These are phyloP conservation scores for Protophormia terraenovae DNA, from an alignment of 2,888 invertebrate species.

Conservation along the genomic window DNA sequence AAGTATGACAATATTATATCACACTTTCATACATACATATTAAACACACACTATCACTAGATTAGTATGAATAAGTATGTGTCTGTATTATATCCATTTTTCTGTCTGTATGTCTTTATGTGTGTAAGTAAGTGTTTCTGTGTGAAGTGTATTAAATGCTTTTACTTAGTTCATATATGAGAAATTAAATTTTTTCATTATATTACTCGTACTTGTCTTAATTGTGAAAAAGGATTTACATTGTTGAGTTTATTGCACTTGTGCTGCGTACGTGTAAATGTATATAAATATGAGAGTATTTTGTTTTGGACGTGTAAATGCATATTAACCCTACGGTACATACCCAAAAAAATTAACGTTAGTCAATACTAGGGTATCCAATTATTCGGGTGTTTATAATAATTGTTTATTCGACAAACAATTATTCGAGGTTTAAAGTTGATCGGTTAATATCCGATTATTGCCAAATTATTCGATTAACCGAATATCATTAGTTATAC, in stretches of 20 bases:
- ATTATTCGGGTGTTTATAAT: no score
- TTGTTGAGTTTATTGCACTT: slow-evolving; percentile 10
- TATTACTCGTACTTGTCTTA: slow-evolving; percentile 13
- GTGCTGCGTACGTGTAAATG: background rate
- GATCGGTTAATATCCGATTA: no score
- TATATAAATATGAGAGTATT: background rate
- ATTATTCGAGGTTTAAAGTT: no score
- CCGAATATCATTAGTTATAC: no score
- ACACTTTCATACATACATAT: no score
- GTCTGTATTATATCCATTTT: background rate
- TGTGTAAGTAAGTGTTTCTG: background rate
- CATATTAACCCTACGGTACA: no score
- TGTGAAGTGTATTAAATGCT: background rate
- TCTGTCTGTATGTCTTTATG: background rate
- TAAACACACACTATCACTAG: background rate
- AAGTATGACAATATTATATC: no score
- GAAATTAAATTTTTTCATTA: background rate
- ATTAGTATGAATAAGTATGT: background rate
- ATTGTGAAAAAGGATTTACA: slow-evolving; percentile 12
- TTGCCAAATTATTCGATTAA: no score
- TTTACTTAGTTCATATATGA: background rate
- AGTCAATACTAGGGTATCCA: no score
- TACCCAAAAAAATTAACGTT: no score
- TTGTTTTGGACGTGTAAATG: background rate
- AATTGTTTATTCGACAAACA: no score